These are phyloP conservation scores for Carassius carassius DNA, from an alignment of 2,113 vertebrate genomes.

Conservation along the genomic window DNA sequence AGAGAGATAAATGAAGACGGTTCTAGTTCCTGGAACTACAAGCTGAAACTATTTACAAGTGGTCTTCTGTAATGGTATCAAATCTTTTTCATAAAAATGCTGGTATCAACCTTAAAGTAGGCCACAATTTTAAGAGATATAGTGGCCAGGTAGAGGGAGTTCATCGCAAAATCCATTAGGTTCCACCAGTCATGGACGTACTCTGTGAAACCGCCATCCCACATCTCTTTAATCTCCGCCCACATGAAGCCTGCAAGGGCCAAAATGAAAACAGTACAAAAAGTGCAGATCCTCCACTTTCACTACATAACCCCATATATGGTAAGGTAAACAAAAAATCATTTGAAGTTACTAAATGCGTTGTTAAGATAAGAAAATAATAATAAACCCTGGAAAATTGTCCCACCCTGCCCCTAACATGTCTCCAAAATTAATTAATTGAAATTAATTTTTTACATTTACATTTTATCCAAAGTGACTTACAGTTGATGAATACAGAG, in stretches of 20 bases:
- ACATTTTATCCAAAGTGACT: too few relatives aligned
- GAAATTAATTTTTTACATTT: too few relatives aligned
- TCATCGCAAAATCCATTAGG: constrained; percentile 92
- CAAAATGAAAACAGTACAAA: neutral
- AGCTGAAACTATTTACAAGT: neutral
- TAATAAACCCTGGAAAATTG: too few relatives aligned
- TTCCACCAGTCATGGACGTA: constrained; percentile 92
- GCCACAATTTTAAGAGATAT: constrained; percentile 91
- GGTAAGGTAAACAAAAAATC: too few relatives aligned
- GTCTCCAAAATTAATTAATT: neutral
- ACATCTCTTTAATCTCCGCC: constrained; percentile 92
- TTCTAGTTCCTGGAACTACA: neutral
- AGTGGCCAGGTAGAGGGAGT: constrained; percentile 88
- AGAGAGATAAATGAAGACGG: neutral
- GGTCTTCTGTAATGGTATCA: neutral
- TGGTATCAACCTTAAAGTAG: constrained; percentile 82
- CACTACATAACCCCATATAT: too few relatives aligned
- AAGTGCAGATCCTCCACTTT: neutral
- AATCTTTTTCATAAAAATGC: neutral
- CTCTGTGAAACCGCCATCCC: constrained; percentile 88
- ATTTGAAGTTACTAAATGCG: neutral
- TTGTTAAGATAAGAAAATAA: neutral
- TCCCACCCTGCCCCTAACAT: neutral
- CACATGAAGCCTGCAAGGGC: constrained; percentile 83
- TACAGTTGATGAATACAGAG: too few relatives aligned